Evolutionary conservation across 2,797 vertebrate species (phyloP), one percentile per base, ranked within the genome.

Genomic region (Pelobates cultripes): DNA sequence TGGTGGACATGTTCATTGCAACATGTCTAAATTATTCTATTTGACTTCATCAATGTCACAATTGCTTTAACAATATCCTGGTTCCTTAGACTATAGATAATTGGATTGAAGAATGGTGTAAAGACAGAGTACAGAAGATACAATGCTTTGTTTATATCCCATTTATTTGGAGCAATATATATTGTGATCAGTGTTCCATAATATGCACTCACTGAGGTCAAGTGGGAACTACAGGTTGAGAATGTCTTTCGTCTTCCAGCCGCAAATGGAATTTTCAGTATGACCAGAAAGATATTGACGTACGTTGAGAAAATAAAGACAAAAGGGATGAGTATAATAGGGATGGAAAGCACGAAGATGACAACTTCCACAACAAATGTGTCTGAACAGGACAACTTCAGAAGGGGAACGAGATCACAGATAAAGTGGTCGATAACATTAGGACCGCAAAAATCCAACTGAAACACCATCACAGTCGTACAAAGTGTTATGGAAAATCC

Each of bases 41-140:
- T 28, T 28, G 28, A 28, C 28, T 28, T 28, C 28, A 43, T 68
- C 66, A 42, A 5, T 8, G 13, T 5, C 1, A 43, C 66, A 68
- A 68, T 43, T 4, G 9, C 53, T 42, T 41, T 73, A 5, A 44
- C 17, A 42, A 75, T 43, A 14, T 75, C 55, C 55, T 75, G 55
- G 57, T 61, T 75, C 9, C 55, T 75, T 13, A 75, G 42, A 17
- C 73, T 75, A 15, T 75, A 75, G 14, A 75, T 75, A 7, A 75
- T 63, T 4, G 74, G 61, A 41, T 76, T 64, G 10, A 76, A 66
- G 42, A 76, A 66, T 3, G 74, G 74, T 4, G 73, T 75, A 0
- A 28, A 55, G 41, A 75, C 57, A 1, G 73, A 63, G n/a, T 64
- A 63, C 2, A 76, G 60, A 2, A 76, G 74, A 28, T 17, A 76